Percentiles rank a stretch among this genome's conserved stretches.
Conservation (phyloP, 2,797 vertebrate species). For the Eutrigla gurnardus region DNA sequence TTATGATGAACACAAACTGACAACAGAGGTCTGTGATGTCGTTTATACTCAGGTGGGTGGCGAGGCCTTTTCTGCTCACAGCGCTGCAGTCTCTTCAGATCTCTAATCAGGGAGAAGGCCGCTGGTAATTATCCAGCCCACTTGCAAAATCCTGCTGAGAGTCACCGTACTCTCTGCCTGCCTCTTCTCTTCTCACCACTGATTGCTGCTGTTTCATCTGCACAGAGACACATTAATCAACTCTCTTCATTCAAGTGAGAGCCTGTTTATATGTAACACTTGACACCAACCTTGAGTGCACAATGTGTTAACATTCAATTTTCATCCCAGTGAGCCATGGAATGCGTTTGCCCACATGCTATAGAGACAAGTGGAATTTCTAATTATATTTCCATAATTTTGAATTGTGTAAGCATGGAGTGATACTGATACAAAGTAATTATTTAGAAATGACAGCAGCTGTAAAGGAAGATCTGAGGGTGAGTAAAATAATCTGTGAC, state of each 20-base stretch:
- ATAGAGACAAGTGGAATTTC: conserved; percentile 31
- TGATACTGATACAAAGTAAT: conserved; percentile 22
- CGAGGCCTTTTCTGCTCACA: conserved; percentile 24
- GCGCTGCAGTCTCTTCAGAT: conserved; percentile 56
- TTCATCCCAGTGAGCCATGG: conserved; percentile 26
- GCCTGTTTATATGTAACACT: conserved; percentile 55
- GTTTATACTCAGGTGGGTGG: conserved; percentile 61
- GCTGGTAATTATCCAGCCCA: conserved; percentile 59
- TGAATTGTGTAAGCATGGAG: conserved; percentile 26
- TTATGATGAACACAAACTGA: conserved; percentile 62
- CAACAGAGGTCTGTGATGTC: conserved; percentile 44
- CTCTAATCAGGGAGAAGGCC: conserved; percentile 62
- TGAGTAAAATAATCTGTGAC: conserved; percentile 23
- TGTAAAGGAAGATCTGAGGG: conserved; percentile 4
- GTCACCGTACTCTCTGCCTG: conserved; percentile 8
- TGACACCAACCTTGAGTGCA: conserved; percentile 59
- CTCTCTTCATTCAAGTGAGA: conserved; percentile 46
- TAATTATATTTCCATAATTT: conserved; percentile 32
- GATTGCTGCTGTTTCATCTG: conserved; percentile 55
- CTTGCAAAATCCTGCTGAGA: conserved; percentile 43
- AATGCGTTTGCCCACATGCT: conserved; percentile 23
- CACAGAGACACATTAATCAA: conserved; percentile 61
- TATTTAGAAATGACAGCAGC: conserved; percentile 24
- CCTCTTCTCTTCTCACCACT: conserved; percentile 37
- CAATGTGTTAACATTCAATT: conserved; percentile 61